Conservation (phyloP, 2,888 invertebrate genomes). For the Pharmacophagus antenor region DNA sequence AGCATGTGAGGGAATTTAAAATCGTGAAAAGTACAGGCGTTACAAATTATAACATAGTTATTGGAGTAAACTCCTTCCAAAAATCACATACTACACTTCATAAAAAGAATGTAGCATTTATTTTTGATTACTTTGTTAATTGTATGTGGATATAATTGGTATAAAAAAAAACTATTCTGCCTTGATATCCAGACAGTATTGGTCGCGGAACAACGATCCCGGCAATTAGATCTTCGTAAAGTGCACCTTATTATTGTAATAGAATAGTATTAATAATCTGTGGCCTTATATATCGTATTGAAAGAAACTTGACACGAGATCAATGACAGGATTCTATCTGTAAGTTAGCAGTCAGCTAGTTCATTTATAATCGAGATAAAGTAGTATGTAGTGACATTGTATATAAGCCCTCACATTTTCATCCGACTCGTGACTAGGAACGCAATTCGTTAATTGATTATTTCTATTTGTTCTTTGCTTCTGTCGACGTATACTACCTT, state of each 20-base stretch:
- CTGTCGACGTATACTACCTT: not conserved
- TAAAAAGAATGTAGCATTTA: too few relatives aligned
- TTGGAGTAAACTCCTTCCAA: too few relatives aligned
- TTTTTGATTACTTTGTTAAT: too few relatives aligned
- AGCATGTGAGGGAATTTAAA: too few relatives aligned
- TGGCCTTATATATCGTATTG: conserved; percentile 27
- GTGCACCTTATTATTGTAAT: conserved; percentile 28
- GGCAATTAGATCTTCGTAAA: conserved; percentile 25
- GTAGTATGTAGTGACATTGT: conserved; percentile 8
- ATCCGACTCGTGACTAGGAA: not conserved
- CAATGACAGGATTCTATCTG: conserved; percentile 29
- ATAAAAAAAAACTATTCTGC: too few relatives aligned
- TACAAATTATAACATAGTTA: too few relatives aligned
- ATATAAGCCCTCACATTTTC: not conserved
- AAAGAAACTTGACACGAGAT: conserved; percentile 30
- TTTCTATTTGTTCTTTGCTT: too few relatives aligned
- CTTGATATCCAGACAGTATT: conserved; percentile 22
- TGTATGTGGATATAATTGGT: too few relatives aligned
- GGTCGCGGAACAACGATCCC: conserved; percentile 28
- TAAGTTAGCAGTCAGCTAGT: conserved; percentile 11
- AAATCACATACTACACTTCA: too few relatives aligned
- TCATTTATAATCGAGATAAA: conserved; percentile 9
- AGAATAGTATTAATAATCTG: conserved; percentile 22
- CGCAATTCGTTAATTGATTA: not conserved
- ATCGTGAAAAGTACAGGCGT: too few relatives aligned